These are phyloP conservation scores for Heliothis subflexa DNA, from an alignment of 1,140 invertebrate genomes.

Conservation along the genomic window DNA sequence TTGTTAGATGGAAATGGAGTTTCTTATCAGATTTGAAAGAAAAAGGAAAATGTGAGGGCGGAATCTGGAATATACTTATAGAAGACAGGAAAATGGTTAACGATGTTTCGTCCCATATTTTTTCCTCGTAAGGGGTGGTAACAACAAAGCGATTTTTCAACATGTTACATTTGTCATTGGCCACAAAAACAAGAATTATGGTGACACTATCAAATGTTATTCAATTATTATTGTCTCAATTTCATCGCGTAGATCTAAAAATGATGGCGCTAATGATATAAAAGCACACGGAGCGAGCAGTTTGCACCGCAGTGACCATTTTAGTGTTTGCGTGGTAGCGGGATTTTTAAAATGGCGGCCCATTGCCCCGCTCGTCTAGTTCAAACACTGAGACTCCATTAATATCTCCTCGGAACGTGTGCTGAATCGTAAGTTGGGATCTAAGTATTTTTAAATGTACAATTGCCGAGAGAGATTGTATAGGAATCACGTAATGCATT, in stretches of 20 bases:
- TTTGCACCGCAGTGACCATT: conserved; percentile 5
- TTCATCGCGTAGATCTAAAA: not conserved
- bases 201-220: too few relatives aligned
- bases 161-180: not conserved
- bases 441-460: conserved; percentile 50
- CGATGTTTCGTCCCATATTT: not conserved
- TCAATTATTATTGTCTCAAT: not conserved
- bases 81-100: conserved; percentile 13
- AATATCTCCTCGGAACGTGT: conserved; percentile 48
- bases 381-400: conserved; percentile 48
- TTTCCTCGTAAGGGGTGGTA: not conserved
- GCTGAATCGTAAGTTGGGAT: conserved; percentile 50
- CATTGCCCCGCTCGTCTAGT: conserved; percentile 28
- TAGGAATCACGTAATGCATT: conserved; percentile 39
- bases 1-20: conserved; percentile 24
- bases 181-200: not conserved
- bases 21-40: conserved; percentile 31
- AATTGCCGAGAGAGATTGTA: conserved; percentile 40
- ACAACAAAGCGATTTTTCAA: not conserved
- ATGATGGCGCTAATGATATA: not conserved
- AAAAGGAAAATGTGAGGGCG: conserved; percentile 20
- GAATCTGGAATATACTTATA: conserved; percentile 28
- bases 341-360: conserved; percentile 36
- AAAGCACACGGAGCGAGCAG: not conserved
- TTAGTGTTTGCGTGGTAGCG: conserved; percentile 24